phyloP scores from a whole-genome alignment of 2,888 invertebrate species.

The Colletes collaris region DNA sequence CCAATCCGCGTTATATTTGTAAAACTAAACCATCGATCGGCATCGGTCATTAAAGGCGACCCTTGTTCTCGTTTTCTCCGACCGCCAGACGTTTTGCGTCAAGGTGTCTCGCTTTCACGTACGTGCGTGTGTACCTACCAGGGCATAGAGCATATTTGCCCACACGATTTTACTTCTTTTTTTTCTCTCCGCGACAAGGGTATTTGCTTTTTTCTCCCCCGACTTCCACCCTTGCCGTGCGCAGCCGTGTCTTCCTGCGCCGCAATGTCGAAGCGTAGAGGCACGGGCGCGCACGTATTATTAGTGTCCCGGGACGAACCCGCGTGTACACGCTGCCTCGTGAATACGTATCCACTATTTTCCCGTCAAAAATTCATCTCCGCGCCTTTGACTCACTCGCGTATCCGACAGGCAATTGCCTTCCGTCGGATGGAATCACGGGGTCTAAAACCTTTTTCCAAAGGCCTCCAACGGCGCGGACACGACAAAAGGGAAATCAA shows the following conservation, averaged over 20 bases:
- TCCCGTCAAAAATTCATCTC: slow-evolving; percentile 54
- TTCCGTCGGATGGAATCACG: slow-evolving; percentile 51
- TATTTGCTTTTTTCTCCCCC: slow-evolving; percentile 11
- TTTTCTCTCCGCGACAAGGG: slow-evolving; percentile 3
- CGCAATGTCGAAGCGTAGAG: slow-evolving; percentile 23
- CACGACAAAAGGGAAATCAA: slow-evolving; percentile 70
- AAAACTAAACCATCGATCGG: slow-evolving; percentile 73
- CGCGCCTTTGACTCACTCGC: slow-evolving; percentile 44
- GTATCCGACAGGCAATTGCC: slow-evolving; percentile 49
- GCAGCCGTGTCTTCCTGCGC: slow-evolving; percentile 12
- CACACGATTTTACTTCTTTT: slow-evolving; percentile 30
- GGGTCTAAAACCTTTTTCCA: slow-evolving; percentile 43
- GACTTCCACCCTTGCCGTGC: not conserved
- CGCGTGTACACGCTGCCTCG: slow-evolving; percentile 3
- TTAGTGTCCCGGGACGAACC: slow-evolving; percentile 38
- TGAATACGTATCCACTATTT: slow-evolving; percentile 43
- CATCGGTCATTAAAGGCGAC: slow-evolving; percentile 58
- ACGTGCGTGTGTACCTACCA: not conserved
- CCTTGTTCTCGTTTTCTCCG: slow-evolving; percentile 49
- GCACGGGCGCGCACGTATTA: slow-evolving; percentile 34
- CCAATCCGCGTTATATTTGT: slow-evolving; percentile 71
- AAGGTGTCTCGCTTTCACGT: slow-evolving; percentile 20
- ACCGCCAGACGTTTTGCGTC: slow-evolving; percentile 29
- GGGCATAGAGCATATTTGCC: slow-evolving; percentile 9
- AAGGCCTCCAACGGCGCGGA: slow-evolving; percentile 54